Percentiles rank a stretch among this genome's conserved stretches.
These are phyloP conservation scores for Dasyurus viverrinus DNA, from an alignment of 2,113 vertebrate genomes.

Conservation along the genomic window DNA sequence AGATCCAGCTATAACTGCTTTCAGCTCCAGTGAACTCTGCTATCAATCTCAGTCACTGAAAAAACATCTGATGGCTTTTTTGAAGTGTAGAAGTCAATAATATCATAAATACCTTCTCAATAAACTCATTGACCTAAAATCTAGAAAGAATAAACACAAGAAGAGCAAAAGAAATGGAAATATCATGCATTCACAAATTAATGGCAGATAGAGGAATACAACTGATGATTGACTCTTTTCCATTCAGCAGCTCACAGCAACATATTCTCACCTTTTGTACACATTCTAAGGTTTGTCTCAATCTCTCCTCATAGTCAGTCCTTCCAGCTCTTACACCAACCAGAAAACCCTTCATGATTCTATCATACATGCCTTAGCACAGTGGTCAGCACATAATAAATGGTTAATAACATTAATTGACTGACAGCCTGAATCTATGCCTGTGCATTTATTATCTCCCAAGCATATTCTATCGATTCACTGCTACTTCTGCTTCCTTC, in stretches of 20 bases:
- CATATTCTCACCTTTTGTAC: background rate
- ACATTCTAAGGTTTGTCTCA: background rate
- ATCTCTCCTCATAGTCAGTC: background rate
- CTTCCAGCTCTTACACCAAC: background rate
- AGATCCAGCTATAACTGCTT: background rate
- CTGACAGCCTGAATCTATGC: background rate
- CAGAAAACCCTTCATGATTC: background rate
- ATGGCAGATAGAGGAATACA: background rate
- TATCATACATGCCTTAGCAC: no score
- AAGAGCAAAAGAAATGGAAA: background rate
- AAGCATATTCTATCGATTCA: background rate
- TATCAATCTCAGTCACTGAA: background rate
- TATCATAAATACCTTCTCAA: background rate
- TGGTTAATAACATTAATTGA: background rate
- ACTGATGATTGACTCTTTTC: background rate
- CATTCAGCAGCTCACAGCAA: background rate
- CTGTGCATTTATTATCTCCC: background rate
- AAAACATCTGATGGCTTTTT: background rate
- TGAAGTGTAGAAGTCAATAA: background rate
- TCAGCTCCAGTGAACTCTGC: background rate
- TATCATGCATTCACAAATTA: background rate
- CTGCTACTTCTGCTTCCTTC: no score
- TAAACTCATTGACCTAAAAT: background rate
- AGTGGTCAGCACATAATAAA: background rate
- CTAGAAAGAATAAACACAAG: background rate